A percentile compares a stretch with the other conserved stretches of the same genome.
Conservation (phyloP, 2,113 vertebrate species). For the Saguinus imperator region DNA sequence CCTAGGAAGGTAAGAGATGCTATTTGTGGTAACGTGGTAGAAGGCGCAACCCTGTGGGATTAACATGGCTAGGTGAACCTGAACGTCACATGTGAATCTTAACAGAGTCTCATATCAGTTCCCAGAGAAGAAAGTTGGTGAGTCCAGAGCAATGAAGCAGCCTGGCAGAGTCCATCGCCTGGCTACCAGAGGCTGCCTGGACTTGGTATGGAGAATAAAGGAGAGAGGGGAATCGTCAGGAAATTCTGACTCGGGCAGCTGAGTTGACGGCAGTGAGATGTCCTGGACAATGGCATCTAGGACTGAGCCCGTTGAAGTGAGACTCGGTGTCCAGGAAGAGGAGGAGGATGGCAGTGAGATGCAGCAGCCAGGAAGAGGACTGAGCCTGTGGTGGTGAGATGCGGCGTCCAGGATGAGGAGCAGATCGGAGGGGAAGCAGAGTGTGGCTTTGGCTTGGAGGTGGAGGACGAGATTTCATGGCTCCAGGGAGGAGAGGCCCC, state of each 20-base stretch:
- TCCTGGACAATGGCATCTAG: not conserved
- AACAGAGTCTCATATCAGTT: not conserved
- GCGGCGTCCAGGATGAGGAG: not conserved
- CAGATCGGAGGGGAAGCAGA: not conserved
- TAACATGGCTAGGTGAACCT: not conserved
- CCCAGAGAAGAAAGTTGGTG: not conserved
- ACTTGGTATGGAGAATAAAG: fast-evolving
- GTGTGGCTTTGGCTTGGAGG: not conserved
- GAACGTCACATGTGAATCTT: not conserved
- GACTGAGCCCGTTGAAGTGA: too few species aligned
- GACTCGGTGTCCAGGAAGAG: too few species aligned
- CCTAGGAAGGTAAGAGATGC: not conserved
- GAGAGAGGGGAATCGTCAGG: not conserved
- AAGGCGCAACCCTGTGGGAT: fast-evolving
- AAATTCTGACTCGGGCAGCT: not conserved
- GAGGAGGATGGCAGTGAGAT: too few species aligned
- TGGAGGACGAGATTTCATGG: not conserved
- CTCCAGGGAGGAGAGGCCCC: not conserved
- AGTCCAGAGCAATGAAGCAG: not conserved
- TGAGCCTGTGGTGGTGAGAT: too few species aligned
- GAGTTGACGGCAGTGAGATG: not conserved
- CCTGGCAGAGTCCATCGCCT: not conserved
- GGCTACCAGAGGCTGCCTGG: fast-evolving
- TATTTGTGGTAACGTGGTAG: not conserved
- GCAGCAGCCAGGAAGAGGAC: too few species aligned